Evolutionary conservation across 2,888 invertebrate species (phyloP).

Genomic region (Germaria angustata): DNA sequence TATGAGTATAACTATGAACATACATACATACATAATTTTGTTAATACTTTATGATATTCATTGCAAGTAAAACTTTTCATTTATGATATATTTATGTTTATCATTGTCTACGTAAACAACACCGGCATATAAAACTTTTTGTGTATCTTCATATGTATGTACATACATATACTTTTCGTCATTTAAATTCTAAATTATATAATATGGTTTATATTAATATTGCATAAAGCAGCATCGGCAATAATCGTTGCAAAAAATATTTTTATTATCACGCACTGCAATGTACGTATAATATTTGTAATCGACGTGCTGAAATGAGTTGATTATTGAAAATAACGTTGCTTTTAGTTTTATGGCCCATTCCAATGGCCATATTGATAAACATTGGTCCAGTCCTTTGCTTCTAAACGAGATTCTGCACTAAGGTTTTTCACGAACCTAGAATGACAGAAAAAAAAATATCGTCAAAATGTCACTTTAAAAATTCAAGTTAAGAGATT

Average conservation of each 20-base stretch:
- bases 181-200: too few relatives aligned
- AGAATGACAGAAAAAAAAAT: background rate
- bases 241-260: background rate
- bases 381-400: background rate
- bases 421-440: background rate
- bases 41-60: background rate
- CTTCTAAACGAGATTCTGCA: background rate
- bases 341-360: background rate
- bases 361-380: conserved; percentile 18
- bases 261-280: background rate
- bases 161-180: background rate
- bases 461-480: too few relatives aligned
- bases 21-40: too few relatives aligned
- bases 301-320: background rate
- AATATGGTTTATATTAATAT: too few relatives aligned
- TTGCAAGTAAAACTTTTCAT: background rate
- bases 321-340: background rate
- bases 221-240: background rate
- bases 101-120: background rate
- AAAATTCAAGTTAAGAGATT: too few relatives aligned
- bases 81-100: background rate
- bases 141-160: background rate
- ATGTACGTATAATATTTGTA: background rate
- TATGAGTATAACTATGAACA: too few relatives aligned
- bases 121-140: background rate